These are phyloP conservation scores for Glossophaga mutica DNA, from an alignment of 2,797 vertebrate genomes.

Conservation along the genomic window DNA sequence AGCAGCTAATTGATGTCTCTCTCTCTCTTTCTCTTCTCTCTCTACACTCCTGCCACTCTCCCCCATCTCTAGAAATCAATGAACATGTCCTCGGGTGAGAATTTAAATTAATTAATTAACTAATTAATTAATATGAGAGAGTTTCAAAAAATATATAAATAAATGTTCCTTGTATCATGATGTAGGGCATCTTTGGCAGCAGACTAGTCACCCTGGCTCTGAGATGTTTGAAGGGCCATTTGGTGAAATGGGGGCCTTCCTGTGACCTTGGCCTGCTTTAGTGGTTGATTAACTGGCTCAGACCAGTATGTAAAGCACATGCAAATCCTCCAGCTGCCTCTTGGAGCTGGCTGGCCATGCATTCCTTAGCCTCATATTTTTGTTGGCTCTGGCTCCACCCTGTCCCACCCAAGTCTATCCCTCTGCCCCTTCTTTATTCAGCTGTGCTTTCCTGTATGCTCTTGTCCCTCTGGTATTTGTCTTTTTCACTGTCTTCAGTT, in stretches of 20 bases:
- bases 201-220: not conserved
- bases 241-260: not conserved
- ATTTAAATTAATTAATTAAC: not conserved
- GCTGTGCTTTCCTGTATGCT: not conserved
- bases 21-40: too few species aligned
- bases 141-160: not conserved
- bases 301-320: conserved; percentile 6
- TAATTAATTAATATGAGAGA: not conserved
- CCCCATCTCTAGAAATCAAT: not conserved
- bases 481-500: not conserved
- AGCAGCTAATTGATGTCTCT: not conserved
- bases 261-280: conserved; percentile 47
- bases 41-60: too few species aligned
- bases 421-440: not conserved
- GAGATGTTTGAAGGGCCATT: not conserved
- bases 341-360: not conserved
- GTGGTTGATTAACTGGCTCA: not conserved
- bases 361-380: not conserved
- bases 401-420: not conserved
- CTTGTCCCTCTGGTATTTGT: not conserved
- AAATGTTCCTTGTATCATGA: not conserved
- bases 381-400: not conserved
- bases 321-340: not conserved
- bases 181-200: not conserved
- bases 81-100: not conserved